phyloP scores from a whole-genome alignment of 2,888 invertebrate species.

The Archips crataeganus region DNA sequence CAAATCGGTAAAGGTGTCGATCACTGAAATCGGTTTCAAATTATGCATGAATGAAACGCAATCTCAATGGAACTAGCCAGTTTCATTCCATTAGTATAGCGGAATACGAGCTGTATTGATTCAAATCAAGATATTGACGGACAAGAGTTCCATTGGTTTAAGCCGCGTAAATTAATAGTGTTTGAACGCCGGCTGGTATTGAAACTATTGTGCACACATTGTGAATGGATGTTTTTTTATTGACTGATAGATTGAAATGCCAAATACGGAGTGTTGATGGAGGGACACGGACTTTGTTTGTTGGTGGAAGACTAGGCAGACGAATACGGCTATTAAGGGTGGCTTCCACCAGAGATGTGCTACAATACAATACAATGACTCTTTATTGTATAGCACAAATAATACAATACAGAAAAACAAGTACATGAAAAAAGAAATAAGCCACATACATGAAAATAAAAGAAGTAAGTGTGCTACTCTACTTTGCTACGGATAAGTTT shows the following conservation, averaged over 20 bases:
- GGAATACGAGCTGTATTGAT: constrained; percentile 6
- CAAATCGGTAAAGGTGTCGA: neutral
- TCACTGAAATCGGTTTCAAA: neutral
- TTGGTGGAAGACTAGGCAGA: neutral
- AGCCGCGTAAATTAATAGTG: constrained; percentile 34
- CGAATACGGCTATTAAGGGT: neutral
- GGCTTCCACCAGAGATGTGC: too few relatives aligned
- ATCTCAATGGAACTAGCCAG: neutral
- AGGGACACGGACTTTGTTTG: neutral
- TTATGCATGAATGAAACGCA: neutral
- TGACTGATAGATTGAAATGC: constrained; percentile 17
- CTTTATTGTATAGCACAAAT: too few relatives aligned
- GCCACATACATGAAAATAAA: too few relatives aligned
- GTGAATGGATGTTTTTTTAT: constrained; percentile 27
- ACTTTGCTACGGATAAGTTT: too few relatives aligned
- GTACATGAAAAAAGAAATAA: too few relatives aligned
- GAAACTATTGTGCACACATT: constrained; percentile 16
- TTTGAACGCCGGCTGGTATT: constrained; percentile 20
- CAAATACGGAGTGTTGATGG: neutral
- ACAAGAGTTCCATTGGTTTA: constrained; percentile 14
- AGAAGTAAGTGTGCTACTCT: too few relatives aligned
- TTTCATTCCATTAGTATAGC: neutral
- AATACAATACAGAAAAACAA: too few relatives aligned
- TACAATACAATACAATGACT: too few relatives aligned
- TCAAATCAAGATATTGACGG: constrained; percentile 26